These are phyloP conservation scores for Medauroidea extradentata DNA, from an alignment of 1,140 invertebrate genomes.

Conservation along the genomic window DNA sequence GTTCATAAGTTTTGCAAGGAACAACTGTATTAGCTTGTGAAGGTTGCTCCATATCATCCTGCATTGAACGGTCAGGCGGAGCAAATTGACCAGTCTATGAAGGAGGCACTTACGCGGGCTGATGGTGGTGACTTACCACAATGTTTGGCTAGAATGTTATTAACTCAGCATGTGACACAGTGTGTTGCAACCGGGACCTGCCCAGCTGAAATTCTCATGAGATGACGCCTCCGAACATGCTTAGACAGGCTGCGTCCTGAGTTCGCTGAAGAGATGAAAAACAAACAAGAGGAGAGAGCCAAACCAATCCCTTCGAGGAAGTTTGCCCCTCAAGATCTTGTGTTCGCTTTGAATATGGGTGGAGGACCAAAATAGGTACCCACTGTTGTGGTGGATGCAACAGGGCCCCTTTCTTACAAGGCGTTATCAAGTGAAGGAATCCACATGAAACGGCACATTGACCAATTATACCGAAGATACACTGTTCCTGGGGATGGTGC, in stretches of 20 bases:
- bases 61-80: slow-evolving; percentile 33
- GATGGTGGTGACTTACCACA: slow-evolving; percentile 4
- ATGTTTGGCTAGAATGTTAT: neutral
- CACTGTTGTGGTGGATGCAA: neutral
- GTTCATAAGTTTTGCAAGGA: slow-evolving; percentile 16
- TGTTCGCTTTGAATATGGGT: neutral
- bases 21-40: slow-evolving; percentile 22
- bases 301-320: neutral
- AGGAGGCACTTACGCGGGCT: slow-evolving; percentile 18
- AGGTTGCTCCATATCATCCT: slow-evolving; percentile 33
- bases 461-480: neutral
- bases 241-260: slow-evolving; percentile 1
- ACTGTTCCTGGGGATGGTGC: too few relatives aligned
- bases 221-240: too few relatives aligned
- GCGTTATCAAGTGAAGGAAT: neutral
- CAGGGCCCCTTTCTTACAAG: neutral
- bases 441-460: neutral
- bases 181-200: neutral
- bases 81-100: slow-evolving; percentile 20
- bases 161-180: neutral
- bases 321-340: neutral
- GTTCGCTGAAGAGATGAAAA: neutral
- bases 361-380: neutral
- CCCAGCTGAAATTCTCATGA: too few relatives aligned
- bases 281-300: neutral